phyloP scores from a whole-genome alignment of 2,888 invertebrate species.

The Drosophila kokeensis region DNA sequence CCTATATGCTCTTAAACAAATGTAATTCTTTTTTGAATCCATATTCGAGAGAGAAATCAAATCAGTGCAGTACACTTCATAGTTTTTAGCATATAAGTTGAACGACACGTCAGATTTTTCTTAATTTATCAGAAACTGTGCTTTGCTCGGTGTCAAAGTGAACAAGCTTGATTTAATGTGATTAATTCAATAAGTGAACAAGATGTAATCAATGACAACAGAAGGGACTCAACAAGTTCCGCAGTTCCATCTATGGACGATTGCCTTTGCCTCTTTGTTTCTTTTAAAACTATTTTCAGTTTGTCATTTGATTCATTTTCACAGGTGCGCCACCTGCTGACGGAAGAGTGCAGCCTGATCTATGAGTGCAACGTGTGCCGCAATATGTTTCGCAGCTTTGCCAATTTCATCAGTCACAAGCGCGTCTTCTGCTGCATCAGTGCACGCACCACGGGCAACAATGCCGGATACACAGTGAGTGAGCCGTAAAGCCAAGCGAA shows the following conservation, averaged over 20 bases:
- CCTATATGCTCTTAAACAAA: not conserved
- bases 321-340: conserved; percentile 90
- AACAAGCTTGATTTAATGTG: not conserved
- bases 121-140: not conserved
- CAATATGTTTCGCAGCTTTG: conserved; percentile 93
- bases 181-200: not conserved
- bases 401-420: conserved; percentile 96
- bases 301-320: conserved; percentile 52
- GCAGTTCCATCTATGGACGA: not conserved
- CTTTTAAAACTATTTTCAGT: not conserved
- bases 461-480: conserved; percentile 73
- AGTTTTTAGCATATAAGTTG: not conserved
- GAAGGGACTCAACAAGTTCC: not conserved
- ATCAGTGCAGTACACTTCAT: not conserved
- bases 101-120: not conserved
- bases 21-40: not conserved
- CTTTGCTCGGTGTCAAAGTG: not conserved
- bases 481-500: conserved; percentile 59
- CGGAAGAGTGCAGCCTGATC: conserved; percentile 94
- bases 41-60: not conserved
- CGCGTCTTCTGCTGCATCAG: conserved; percentile 90
- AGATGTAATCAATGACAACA: not conserved
- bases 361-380: conserved; percentile 96
- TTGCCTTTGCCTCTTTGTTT: not conserved
- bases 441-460: conserved; percentile 53